phyloP scores from a whole-genome alignment of 2,797 vertebrate species.

The Eulemur rubriventer region DNA sequence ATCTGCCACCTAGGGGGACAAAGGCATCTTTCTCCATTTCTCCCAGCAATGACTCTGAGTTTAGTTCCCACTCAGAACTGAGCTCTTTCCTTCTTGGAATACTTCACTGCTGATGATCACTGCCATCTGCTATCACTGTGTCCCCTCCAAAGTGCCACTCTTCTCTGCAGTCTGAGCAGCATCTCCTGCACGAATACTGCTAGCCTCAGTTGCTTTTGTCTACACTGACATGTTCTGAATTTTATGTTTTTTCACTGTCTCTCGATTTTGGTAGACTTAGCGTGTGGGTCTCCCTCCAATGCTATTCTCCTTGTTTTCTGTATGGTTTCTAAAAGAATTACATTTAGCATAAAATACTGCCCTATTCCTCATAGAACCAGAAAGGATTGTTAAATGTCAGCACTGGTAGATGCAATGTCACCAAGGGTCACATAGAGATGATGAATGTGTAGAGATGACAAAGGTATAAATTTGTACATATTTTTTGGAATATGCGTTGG shows the following conservation, averaged over 20 bases:
- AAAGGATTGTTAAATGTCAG: not conserved
- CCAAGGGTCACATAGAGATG: not conserved
- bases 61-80: not conserved
- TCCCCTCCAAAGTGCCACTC: not conserved
- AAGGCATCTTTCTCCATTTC: not conserved
- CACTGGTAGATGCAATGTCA: not conserved
- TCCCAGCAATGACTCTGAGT: not conserved
- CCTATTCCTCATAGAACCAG: not conserved
- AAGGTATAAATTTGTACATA: not conserved
- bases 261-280: not conserved
- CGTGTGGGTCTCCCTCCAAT: not conserved
- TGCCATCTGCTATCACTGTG: not conserved
- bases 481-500: not conserved
- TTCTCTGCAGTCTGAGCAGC: fast-evolving
- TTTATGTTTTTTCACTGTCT: not conserved
- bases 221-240: not conserved
- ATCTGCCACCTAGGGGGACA: not conserved
- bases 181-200: not conserved
- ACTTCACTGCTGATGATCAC: not conserved
- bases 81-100: not conserved
- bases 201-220: not conserved
- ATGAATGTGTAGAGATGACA: not conserved
- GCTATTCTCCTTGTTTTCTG: not conserved
- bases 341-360: not conserved
- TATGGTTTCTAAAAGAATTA: not conserved